Base-by-base conservation (phyloP, 2,797 vertebrate genomes). In the Sebastes kiyomatsui region DNA sequence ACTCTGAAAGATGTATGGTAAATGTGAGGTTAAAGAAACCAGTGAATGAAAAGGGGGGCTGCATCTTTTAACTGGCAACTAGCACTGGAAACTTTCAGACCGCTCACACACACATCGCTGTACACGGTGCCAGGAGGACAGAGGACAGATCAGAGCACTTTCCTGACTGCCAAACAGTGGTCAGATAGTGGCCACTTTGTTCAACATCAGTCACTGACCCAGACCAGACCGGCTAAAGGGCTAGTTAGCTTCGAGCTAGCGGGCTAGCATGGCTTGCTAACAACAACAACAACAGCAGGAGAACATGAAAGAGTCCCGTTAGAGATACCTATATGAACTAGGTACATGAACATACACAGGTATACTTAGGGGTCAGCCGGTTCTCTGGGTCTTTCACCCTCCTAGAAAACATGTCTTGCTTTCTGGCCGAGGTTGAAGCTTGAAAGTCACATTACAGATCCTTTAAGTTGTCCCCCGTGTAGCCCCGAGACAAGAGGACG, bases 401-500 rank as follows among this genome's bases (percentile, higher is more conserved):
- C 85, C 92, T 93, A 85, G 94, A 94, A 89, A 96, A 96, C 96
- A 97, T 96, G 74, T 94, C 94, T 91, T 87, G 81, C 77, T 86
- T 88, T 89, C 84, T 76, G 82, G 77, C 74, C 75, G 87, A 89
- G 75, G 72, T 64, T 83, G 62, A 79, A 75, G 80, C 60, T 68
- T 77, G 42, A 80, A 85, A 92, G 87, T 93, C 90, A 91, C 94
- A 95, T 95, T 79, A 88, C 92, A 84, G 75, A 75, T 82, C 79
- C 84, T 58, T 62, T 18, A 91, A 90, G 86, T 94, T 86, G 46
- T 86, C 52, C 75, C 67, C 78, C 66, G 58, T 25, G 61, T 33
- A 67, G 71, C 84, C 74, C 81, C 64, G 86, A 88, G 83, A 90
- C 61, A 61, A 69, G 49, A 65, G 69, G 35, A 49, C 72, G 28